These are phyloP conservation scores for Sympetrum striolatum DNA, from an alignment of 2,888 invertebrate species.

Conservation along the genomic window DNA sequence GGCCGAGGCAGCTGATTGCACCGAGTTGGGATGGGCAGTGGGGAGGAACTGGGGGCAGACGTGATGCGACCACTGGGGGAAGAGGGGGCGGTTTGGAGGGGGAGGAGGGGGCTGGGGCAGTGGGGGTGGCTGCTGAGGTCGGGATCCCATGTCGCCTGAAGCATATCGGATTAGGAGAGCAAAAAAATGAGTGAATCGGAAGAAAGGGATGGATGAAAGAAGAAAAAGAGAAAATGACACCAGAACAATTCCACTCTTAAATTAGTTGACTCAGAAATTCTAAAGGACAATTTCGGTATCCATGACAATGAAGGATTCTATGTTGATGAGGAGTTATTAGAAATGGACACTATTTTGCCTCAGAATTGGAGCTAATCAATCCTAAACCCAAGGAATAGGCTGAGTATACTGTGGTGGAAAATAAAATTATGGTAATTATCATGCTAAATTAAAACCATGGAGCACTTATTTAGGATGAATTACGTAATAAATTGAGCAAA, in stretches of 20 bases:
- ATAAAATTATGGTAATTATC: too few relatives aligned
- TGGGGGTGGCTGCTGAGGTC: constrained; percentile 19
- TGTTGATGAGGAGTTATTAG: not conserved
- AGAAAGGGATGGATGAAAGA: not conserved
- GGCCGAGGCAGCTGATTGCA: constrained; percentile 59
- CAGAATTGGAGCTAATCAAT: too few relatives aligned
- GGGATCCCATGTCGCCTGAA: constrained; percentile 18
- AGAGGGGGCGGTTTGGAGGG: constrained; percentile 71
- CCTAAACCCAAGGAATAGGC: too few relatives aligned
- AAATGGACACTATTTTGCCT: too few relatives aligned
- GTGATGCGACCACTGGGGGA: constrained; percentile 95
- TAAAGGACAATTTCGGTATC: not conserved
- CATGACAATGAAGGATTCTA: not conserved
- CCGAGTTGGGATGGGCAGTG: constrained; percentile 81
- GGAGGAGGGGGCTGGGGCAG: constrained; percentile 11
- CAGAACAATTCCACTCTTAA: not conserved
- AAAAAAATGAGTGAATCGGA: not conserved
- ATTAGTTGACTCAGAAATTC: not conserved
- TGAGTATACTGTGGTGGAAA: too few relatives aligned
- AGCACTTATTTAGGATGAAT: too few relatives aligned
- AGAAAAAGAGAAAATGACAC: not conserved
- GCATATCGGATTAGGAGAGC: not conserved
- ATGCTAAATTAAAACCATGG: too few relatives aligned
- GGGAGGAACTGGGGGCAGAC: constrained; percentile 94
- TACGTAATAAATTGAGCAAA: too few relatives aligned